These are phyloP conservation scores for Sisyra terminalis DNA, from an alignment of 2,888 invertebrate species.

Conservation along the genomic window DNA sequence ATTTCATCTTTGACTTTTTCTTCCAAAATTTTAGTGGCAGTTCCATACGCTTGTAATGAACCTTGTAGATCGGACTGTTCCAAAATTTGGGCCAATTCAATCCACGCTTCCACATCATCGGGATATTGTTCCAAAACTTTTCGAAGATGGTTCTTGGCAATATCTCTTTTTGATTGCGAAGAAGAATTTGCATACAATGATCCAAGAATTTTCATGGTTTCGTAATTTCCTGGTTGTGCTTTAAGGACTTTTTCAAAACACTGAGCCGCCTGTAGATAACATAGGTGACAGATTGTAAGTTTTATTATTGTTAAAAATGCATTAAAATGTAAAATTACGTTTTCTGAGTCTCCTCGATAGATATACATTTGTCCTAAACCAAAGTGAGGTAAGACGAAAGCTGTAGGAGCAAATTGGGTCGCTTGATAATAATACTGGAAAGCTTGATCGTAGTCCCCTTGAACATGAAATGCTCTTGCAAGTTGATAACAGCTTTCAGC, in stretches of 20 bases:
- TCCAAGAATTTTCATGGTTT: conserved; percentile 98
- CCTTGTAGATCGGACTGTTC: conserved; percentile 86
- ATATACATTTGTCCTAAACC: conserved; percentile 99
- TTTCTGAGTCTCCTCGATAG: conserved; percentile 86
- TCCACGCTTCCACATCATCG: conserved; percentile 98
- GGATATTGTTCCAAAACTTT: conserved; percentile 95
- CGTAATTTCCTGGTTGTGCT: conserved; percentile 93
- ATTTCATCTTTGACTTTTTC: conserved; percentile 89
- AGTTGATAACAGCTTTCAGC: conserved; percentile 98
- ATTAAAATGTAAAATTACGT: conserved; percentile 36
- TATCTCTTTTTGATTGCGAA: conserved; percentile 80
- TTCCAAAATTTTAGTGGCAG: conserved; percentile 79
- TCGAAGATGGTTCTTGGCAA: conserved; percentile 83
- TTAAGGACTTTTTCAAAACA: conserved; percentile 98
- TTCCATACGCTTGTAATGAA: conserved; percentile 82
- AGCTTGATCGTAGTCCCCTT: conserved; percentile 90
- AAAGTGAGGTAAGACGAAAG: conserved; percentile 93
- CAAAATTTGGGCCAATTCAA: conserved; percentile 94
- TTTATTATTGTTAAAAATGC: not conserved
- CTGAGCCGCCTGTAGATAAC: conserved; percentile 62
- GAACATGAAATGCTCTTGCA: conserved; percentile 90
- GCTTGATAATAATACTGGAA: conserved; percentile 99
- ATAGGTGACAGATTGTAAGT: conserved; percentile 5
- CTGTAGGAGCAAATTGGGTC: conserved; percentile 90
- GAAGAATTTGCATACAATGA: conserved; percentile 85